phyloP scores from a whole-genome alignment of 2,888 invertebrate genomes.

The Plebejus argus region DNA sequence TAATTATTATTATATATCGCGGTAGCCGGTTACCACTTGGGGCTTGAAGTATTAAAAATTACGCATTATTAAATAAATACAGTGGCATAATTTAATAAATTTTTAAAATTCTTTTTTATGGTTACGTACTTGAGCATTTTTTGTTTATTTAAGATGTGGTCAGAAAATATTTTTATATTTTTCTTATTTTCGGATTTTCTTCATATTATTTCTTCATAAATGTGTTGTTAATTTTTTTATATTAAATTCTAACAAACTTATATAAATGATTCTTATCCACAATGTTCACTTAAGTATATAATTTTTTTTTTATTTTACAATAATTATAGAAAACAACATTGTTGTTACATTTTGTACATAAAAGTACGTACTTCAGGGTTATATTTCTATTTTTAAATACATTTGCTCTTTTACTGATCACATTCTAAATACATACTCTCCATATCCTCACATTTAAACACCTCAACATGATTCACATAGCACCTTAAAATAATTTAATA shows the following conservation, averaged over 20 bases:
- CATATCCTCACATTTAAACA: slow-evolving; percentile 44
- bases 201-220: not conserved
- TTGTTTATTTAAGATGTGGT: not conserved
- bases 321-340: slow-evolving; percentile 64
- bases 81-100: not conserved
- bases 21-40: too few species aligned
- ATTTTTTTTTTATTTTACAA: slow-evolving; percentile 28
- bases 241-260: not conserved
- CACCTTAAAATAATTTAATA: slow-evolving; percentile 69
- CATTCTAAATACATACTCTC: slow-evolving; percentile 44
- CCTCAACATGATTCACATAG: slow-evolving; percentile 65
- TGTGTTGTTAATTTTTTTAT: not conserved
- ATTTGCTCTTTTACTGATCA: slow-evolving; percentile 47
- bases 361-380: slow-evolving; percentile 66
- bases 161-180: not conserved
- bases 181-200: not conserved
- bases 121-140: not conserved
- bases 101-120: not conserved
- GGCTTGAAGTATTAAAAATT: too few species aligned
- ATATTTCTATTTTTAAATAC: slow-evolving; percentile 41
- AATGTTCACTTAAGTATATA: slow-evolving; percentile 1
- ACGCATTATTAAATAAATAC: not conserved
- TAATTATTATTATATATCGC: too few species aligned
- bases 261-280: not conserved
- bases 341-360: slow-evolving; percentile 75